These are phyloP conservation scores for Sebastes dallii DNA, from an alignment of 2,797 vertebrate species.

Conservation along the genomic window DNA sequence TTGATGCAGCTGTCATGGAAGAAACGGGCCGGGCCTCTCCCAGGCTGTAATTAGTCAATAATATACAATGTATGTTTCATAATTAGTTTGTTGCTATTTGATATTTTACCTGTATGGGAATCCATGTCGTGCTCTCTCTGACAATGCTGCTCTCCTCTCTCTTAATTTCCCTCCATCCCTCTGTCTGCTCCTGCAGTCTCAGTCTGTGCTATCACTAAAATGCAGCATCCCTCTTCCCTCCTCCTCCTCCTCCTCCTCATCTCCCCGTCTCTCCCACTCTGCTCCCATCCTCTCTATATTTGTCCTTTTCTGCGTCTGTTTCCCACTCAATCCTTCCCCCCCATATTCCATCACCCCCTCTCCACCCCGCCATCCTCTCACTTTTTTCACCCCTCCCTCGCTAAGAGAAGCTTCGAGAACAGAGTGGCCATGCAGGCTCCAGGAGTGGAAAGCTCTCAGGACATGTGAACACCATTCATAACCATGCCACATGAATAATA, in stretches of 20 bases:
- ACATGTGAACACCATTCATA: slow-evolving; percentile 66
- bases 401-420: slow-evolving; percentile 69
- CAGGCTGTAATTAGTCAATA: neutral
- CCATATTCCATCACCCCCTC: slow-evolving; percentile 39
- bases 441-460: slow-evolving; percentile 51
- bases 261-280: slow-evolving; percentile 38
- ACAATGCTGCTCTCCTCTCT: slow-evolving; percentile 33
- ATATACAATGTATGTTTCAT: neutral
- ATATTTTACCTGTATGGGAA: slow-evolving; percentile 59
- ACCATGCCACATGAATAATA: slow-evolving; percentile 65
- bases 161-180: slow-evolving; percentile 47
- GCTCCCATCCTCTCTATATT: slow-evolving; percentile 51
- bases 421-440: slow-evolving; percentile 29
- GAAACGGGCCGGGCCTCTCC: slow-evolving; percentile 31
- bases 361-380: slow-evolving; percentile 14
- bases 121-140: slow-evolving; percentile 36
- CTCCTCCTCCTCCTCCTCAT: neutral
- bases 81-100: neutral
- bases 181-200: slow-evolving; percentile 62
- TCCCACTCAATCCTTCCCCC: slow-evolving; percentile 14
- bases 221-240: slow-evolving; percentile 59
- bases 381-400: slow-evolving; percentile 24
- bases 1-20: slow-evolving; percentile 8
- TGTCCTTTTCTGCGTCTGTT: slow-evolving; percentile 47
- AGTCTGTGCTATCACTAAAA: slow-evolving; percentile 69